Evolutionary conservation across 2,113 vertebrate genomes (phyloP).

Genomic region (Micromys minutus): DNA sequence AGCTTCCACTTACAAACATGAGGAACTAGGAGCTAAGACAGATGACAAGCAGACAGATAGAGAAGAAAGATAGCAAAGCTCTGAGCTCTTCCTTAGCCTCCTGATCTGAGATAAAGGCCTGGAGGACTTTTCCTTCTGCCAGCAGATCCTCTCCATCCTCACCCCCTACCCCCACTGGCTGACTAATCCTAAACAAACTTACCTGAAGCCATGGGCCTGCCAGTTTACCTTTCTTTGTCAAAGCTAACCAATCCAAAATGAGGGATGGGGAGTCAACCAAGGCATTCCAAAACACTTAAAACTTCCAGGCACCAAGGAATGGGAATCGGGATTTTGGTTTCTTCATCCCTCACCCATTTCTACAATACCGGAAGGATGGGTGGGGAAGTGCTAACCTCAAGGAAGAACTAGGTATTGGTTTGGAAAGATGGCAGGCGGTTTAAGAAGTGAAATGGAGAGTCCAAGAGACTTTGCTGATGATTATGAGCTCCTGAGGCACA

Average conservation of each 20-base stretch:
- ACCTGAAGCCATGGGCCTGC: not conserved
- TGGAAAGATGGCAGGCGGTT: not conserved
- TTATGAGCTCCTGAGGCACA: not conserved
- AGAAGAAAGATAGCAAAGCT: not conserved
- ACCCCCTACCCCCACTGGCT: not conserved
- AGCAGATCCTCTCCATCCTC: not conserved
- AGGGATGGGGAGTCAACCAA: not conserved
- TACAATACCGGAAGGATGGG: not conserved
- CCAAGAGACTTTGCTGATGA: not conserved
- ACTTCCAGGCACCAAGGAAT: too few relatives aligned
- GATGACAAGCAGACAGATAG: not conserved
- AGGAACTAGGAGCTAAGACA: not conserved
- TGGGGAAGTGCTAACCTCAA: not conserved
- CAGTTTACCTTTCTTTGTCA: not conserved
- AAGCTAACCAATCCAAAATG: not conserved
- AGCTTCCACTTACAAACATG: not conserved
- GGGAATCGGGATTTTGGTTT: not conserved
- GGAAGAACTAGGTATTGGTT: not conserved
- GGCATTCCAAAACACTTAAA: not conserved
- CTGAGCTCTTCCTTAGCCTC: not conserved
- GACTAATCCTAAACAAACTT: not conserved
- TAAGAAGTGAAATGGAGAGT: not conserved
- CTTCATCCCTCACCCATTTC: not conserved
- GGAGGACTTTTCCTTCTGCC: not conserved
- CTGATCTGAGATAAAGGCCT: not conserved